These are phyloP conservation scores for Campoletis sonorensis DNA, from an alignment of 1,140 invertebrate genomes.

Conservation along the genomic window DNA sequence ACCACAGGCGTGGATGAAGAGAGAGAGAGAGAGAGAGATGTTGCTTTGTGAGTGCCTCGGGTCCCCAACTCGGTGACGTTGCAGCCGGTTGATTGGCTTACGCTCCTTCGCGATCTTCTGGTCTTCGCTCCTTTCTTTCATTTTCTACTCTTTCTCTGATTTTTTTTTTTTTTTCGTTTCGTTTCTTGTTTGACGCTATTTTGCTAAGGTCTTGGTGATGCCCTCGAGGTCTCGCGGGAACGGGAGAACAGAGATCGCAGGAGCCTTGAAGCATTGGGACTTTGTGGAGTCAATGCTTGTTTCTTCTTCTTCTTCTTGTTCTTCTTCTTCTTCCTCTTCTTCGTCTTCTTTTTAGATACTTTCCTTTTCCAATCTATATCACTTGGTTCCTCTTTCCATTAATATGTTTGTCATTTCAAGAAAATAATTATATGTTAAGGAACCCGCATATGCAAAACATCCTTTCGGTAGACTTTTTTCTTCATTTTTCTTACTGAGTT, in stretches of 20 bases:
- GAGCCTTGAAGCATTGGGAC: neutral
- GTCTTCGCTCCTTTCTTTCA: slow-evolving; percentile 21
- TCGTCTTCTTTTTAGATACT: too few relatives aligned
- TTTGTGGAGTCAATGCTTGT: neutral
- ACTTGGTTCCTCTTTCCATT: too few relatives aligned
- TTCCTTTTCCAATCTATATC: too few relatives aligned
- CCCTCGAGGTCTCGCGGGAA: neutral
- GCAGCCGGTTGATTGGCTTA: slow-evolving; percentile 41
- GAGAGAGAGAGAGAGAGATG: neutral
- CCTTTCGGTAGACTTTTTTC: too few relatives aligned
- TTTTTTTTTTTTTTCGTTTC: neutral
- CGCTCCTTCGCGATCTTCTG: slow-evolving; percentile 28
- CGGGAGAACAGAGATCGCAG: neutral
- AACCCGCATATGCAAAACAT: too few relatives aligned
- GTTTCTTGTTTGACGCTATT: neutral
- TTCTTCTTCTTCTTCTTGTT: neutral
- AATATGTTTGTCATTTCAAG: too few relatives aligned
- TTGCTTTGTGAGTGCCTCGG: neutral
- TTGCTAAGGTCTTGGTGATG: neutral
- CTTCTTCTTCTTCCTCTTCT: too few relatives aligned
- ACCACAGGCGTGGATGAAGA: slow-evolving; percentile 1
- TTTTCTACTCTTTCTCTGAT: neutral
- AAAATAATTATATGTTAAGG: too few relatives aligned
- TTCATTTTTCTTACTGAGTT: too few relatives aligned
- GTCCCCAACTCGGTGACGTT: slow-evolving; percentile 20